Conservation (phyloP, 2,888 invertebrate species). For the Lasioglossum oenotherae region DNA sequence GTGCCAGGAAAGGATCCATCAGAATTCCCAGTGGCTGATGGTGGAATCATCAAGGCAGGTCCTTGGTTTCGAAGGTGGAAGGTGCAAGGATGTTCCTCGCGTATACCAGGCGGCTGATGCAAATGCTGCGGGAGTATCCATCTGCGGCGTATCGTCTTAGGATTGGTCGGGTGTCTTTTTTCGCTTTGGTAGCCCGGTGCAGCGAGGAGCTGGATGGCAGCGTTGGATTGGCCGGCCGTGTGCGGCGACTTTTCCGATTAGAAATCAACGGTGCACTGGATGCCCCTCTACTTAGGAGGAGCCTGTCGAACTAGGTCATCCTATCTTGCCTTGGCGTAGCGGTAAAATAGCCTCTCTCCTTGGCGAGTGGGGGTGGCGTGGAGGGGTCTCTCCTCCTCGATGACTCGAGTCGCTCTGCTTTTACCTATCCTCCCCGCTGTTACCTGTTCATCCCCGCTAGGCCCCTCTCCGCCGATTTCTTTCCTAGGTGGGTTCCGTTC, state of each 20-base stretch:
- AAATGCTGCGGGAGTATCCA: slow-evolving; percentile 60
- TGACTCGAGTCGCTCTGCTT: slow-evolving; percentile 44
- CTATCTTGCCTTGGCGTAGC: slow-evolving; percentile 79
- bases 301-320: slow-evolving; percentile 83
- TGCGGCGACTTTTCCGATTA: slow-evolving; percentile 81
- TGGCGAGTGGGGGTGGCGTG: slow-evolving; percentile 71
- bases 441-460: slow-evolving; percentile 27
- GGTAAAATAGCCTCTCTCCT: slow-evolving; percentile 79
- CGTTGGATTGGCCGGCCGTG: slow-evolving; percentile 70
- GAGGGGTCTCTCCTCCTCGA: slow-evolving; percentile 68
- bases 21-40: background rate
- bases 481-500: background rate
- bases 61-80: background rate
- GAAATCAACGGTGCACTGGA: slow-evolving; percentile 79
- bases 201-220: slow-evolving; percentile 65
- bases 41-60: background rate
- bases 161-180: slow-evolving; percentile 69
- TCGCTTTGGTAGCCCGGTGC: slow-evolving; percentile 62
- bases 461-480: background rate
- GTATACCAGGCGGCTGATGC: slow-evolving; percentile 59
- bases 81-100: background rate
- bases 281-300: slow-evolving; percentile 83
- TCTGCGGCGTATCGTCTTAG: slow-evolving; percentile 64
- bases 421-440: slow-evolving; percentile 46
- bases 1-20: background rate